phyloP scores from a whole-genome alignment of 2,797 vertebrate genomes.

The Micropoecilia bifurca region DNA sequence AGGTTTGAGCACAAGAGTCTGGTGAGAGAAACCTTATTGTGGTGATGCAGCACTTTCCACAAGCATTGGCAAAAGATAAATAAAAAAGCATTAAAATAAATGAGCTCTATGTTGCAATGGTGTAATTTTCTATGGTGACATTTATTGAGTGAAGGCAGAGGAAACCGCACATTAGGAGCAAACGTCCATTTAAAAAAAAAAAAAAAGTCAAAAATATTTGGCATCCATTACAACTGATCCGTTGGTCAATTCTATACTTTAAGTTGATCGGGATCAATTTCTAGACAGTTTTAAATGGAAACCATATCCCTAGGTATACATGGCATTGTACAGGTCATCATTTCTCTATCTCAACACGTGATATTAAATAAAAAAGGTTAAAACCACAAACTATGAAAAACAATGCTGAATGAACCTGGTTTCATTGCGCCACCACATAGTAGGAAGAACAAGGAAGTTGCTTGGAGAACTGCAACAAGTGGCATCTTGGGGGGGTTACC shows the following conservation, averaged over 20 bases:
- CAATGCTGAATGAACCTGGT: not conserved
- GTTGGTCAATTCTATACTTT: not conserved
- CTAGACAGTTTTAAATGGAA: not conserved
- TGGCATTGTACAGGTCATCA: not conserved
- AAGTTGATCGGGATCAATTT: not conserved
- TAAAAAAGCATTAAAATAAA: not conserved
- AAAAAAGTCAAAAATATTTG: not conserved
- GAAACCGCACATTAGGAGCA: not conserved
- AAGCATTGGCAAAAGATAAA: not conserved
- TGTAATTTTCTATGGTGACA: not conserved
- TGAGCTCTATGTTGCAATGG: not conserved
- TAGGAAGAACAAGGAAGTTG: not conserved
- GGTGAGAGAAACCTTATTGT: slow-evolving; percentile 5
- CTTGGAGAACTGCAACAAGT: not conserved
- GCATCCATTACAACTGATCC: not conserved
- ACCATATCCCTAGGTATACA: not conserved
- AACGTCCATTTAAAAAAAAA: not conserved
- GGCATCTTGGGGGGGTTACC: not conserved
- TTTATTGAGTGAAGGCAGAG: not conserved
- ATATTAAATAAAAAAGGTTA: not conserved
- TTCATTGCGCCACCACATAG: not conserved
- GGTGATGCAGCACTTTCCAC: not conserved
- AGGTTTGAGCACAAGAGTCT: slow-evolving; percentile 20
- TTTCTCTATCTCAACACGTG: not conserved
- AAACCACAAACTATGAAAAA: not conserved